These are phyloP conservation scores for Dromas ardeola DNA, from an alignment of 2,113 vertebrate species.

Conservation along the genomic window DNA sequence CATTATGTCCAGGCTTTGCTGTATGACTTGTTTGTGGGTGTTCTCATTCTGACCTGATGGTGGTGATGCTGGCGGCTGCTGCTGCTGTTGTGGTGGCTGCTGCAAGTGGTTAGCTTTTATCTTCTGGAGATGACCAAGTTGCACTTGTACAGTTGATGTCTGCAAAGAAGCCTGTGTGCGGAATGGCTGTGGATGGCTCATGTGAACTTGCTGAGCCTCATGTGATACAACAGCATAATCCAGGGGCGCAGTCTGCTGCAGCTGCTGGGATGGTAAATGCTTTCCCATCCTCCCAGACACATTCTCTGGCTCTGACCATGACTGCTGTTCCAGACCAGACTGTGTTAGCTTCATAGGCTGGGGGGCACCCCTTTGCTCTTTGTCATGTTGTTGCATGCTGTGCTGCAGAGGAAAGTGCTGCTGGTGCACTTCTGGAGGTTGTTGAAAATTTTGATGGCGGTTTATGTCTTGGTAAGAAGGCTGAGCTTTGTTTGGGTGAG, in stretches of 20 bases:
- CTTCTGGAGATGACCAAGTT: conserved; percentile 74
- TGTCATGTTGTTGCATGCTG: conserved; percentile 57
- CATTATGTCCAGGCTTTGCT: conserved; percentile 78
- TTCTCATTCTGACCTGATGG: conserved; percentile 28
- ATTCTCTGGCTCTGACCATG: conserved; percentile 4
- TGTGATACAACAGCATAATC: conserved; percentile 22
- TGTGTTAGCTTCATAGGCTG: conserved; percentile 62
- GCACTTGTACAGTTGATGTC: conserved; percentile 68
- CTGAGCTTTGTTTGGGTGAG: conserved; percentile 70
- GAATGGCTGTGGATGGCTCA: conserved; percentile 40
- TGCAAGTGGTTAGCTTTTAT: conserved; percentile 52
- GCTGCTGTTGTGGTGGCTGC: conserved; percentile 50
- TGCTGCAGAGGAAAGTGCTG: conserved; percentile 67
- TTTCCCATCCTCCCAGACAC: conserved; percentile 45
- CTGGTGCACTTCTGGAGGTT: conserved; percentile 52
- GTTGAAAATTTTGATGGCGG: conserved; percentile 55
- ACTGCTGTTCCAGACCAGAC: conserved; percentile 62
- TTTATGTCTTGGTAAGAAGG: conserved; percentile 37
- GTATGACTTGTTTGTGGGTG: conserved; percentile 67
- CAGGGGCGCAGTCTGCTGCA: conserved; percentile 68
- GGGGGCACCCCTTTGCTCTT: conserved; percentile 42
- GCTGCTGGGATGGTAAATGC: conserved; percentile 70
- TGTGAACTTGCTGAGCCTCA: conserved; percentile 55
- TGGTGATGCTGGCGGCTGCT: background rate
- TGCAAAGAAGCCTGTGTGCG: conserved; percentile 55